Conservation (phyloP, 2,888 invertebrate genomes). For the Caenorhabditis zanzibari region DNA sequence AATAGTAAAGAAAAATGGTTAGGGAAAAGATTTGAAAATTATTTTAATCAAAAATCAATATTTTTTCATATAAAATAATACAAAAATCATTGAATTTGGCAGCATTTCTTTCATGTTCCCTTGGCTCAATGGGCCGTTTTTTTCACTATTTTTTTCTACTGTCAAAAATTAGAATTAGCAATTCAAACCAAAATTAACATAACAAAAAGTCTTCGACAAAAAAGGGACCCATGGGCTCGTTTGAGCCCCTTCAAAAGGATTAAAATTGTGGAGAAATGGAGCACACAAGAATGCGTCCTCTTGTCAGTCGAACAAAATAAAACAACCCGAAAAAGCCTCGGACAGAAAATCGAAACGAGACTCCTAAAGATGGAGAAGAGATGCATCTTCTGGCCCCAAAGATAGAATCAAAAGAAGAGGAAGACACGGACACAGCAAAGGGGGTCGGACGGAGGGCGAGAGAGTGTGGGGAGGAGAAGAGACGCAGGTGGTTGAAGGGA, state of each 20-base stretch:
- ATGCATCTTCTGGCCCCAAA: conserved; percentile 39
- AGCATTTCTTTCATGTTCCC: too few species aligned
- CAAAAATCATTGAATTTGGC: too few species aligned
- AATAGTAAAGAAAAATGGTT: too few species aligned
- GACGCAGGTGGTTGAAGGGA: too few species aligned
- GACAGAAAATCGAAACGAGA: background rate
- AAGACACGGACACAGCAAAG: background rate
- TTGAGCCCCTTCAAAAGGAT: background rate
- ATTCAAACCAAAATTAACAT: background rate
- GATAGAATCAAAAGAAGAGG: conserved; percentile 45
- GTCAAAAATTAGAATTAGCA: too few species aligned
- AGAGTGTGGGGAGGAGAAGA: background rate
- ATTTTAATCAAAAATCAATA: too few species aligned
- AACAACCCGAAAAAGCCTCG: background rate
- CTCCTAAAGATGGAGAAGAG: conserved; percentile 11
- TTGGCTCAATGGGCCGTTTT: too few species aligned
- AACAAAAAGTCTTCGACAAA: conserved; percentile 9
- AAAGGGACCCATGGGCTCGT: too few species aligned
- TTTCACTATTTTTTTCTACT: too few species aligned
- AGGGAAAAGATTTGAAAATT: background rate
- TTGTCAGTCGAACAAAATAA: background rate
- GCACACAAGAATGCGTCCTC: background rate
- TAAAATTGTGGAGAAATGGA: conserved; percentile 35
- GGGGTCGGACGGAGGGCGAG: too few species aligned
- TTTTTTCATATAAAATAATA: too few species aligned